phyloP scores from a whole-genome alignment of 2,113 vertebrate genomes.

The Syngnathus scovelli region DNA sequence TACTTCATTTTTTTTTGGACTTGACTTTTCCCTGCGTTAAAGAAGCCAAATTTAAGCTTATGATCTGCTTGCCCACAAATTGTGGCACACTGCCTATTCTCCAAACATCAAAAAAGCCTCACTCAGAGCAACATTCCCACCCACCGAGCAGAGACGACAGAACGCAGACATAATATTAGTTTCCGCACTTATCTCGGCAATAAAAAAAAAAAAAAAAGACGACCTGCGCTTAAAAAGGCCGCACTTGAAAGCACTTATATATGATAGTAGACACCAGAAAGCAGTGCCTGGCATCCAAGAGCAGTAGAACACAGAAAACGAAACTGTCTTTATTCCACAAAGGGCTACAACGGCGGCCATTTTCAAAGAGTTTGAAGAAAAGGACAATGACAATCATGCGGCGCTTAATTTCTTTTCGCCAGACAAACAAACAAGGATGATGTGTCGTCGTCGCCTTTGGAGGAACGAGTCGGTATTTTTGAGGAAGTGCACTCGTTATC shows the following conservation, averaged over 20 bases:
- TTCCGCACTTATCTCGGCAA: constrained; percentile 3
- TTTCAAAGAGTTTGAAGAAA: constrained; percentile 8
- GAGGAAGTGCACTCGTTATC: constrained; percentile 30
- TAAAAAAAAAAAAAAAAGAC: constrained; percentile 12
- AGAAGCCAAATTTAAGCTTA: constrained; percentile 4
- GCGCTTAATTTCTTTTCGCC: not conserved
- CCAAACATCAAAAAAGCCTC: constrained; percentile 9
- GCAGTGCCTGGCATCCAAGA: constrained; percentile 15
- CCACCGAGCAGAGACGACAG: not conserved
- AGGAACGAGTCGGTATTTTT: constrained; percentile 37
- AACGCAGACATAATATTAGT: constrained; percentile 3
- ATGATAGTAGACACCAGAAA: constrained; percentile 9
- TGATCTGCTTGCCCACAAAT: constrained; percentile 28
- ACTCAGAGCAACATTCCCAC: not conserved
- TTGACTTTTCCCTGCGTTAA: too few relatives aligned
- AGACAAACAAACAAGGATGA: not conserved
- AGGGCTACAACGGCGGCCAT: constrained; percentile 7
- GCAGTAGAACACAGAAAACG: not conserved
- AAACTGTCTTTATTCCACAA: constrained; percentile 1
- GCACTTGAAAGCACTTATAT: constrained; percentile 31
- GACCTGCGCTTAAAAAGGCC: constrained; percentile 16
- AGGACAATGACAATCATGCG: constrained; percentile 29
- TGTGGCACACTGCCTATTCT: constrained; percentile 16
- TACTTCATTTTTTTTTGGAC: too few relatives aligned
- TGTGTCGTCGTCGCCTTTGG: not conserved